phyloP scores from a whole-genome alignment of 2,888 invertebrate genomes.

The Volucella inflata region DNA sequence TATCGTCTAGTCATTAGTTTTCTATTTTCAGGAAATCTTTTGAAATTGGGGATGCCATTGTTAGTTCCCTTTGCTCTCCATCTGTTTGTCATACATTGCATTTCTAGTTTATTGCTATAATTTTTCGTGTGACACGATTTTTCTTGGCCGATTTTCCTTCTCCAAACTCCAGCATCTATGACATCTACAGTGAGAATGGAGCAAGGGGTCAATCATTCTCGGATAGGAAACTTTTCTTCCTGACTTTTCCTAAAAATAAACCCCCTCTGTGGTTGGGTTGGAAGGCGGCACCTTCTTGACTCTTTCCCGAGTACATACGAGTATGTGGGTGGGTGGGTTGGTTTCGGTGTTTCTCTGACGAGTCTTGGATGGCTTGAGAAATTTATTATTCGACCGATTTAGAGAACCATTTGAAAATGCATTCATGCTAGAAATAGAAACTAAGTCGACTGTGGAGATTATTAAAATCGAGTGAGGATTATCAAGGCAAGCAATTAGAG shows the following conservation, averaged over 20 bases:
- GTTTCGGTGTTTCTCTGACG: slow-evolving; percentile 17
- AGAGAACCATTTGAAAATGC: slow-evolving; percentile 70
- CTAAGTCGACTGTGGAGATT: slow-evolving; percentile 66
- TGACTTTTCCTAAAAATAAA: slow-evolving; percentile 60
- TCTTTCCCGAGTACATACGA: slow-evolving; percentile 13
- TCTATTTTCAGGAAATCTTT: slow-evolving; percentile 55
- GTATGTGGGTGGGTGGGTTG: not conserved
- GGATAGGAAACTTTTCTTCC: slow-evolving; percentile 20
- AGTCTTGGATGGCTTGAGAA: slow-evolving; percentile 17
- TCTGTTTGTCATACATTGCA: slow-evolving; percentile 63
- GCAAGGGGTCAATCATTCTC: not conserved
- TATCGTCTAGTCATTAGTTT: slow-evolving; percentile 35
- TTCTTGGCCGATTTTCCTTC: slow-evolving; percentile 28
- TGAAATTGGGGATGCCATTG: slow-evolving; percentile 25
- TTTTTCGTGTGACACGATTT: slow-evolving; percentile 66
- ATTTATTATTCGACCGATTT: slow-evolving; percentile 68
- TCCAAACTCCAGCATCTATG: not conserved
- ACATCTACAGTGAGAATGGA: not conserved
- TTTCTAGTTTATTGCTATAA: slow-evolving; percentile 63
- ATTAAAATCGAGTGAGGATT: slow-evolving; percentile 64
- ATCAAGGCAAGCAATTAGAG: slow-evolving; percentile 48
- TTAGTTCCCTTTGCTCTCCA: not conserved
- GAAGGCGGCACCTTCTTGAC: slow-evolving; percentile 32
- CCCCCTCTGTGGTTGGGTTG: slow-evolving; percentile 4
- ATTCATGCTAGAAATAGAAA: slow-evolving; percentile 75